A percentile compares a stretch with the other conserved stretches of the same genome.
phyloP scores from a whole-genome alignment of 2,888 invertebrate genomes.

The Troglohyphantes excavatus region DNA sequence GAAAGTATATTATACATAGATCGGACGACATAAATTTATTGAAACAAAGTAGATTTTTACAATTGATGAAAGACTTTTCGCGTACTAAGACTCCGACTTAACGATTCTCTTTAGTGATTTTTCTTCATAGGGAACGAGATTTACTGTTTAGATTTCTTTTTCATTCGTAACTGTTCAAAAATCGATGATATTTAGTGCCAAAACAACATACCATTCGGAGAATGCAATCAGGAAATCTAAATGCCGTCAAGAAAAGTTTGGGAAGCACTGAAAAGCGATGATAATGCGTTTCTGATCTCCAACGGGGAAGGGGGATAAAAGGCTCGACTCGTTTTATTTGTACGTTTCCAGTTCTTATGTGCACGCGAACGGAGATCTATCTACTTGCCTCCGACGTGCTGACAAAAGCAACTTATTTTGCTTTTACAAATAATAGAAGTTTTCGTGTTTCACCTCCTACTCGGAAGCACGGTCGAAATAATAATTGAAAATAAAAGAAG shows the following conservation, averaged over 20 bases:
- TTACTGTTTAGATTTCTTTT: slow-evolving; percentile 10
- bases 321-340: slow-evolving; percentile 24
- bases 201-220: neutral
- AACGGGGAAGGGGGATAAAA: neutral
- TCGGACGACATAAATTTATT: slow-evolving; percentile 16
- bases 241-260: slow-evolving; percentile 7
- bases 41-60: slow-evolving; percentile 39
- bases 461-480: slow-evolving; percentile 14
- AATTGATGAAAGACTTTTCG: slow-evolving; percentile 10
- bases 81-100: slow-evolving; percentile 3
- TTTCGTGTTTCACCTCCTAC: slow-evolving; percentile 48
- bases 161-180: neutral
- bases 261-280: slow-evolving; percentile 11
- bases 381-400: slow-evolving; percentile 50
- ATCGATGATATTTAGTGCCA: slow-evolving; percentile 9
- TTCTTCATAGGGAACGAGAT: neutral
- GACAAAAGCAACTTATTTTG: slow-evolving; percentile 39
- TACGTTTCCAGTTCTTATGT: slow-evolving; percentile 15
- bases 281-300: slow-evolving; percentile 14
- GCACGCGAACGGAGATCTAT: slow-evolving; percentile 35
- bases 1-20: slow-evolving; percentile 58
- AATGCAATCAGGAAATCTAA: neutral
- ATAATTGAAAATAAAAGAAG: no score
- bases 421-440: neutral
- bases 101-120: neutral